These are phyloP conservation scores for Ailurus styani DNA, from an alignment of 2,113 vertebrate genomes.

Conservation along the genomic window DNA sequence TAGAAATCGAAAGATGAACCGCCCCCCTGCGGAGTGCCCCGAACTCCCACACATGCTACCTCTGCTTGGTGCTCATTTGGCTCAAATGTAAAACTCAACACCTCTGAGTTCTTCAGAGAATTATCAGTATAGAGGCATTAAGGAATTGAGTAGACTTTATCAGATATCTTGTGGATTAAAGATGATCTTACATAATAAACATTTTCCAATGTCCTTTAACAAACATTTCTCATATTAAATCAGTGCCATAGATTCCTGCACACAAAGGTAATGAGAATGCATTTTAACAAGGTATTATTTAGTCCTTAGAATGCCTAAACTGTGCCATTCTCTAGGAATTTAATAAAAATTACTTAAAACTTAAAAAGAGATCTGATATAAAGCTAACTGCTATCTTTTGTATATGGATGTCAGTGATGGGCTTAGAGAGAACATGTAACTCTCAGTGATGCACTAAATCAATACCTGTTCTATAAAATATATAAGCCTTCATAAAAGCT, in stretches of 20 bases:
- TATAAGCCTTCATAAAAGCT: background rate
- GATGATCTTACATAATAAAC: background rate
- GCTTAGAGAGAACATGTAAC: background rate
- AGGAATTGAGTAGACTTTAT: background rate
- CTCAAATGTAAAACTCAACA: background rate
- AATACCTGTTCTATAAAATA: background rate
- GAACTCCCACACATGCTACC: rapidly evolving
- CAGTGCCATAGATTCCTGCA: background rate
- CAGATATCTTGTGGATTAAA: background rate
- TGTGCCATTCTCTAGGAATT: background rate
- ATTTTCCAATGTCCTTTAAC: background rate
- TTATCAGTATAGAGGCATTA: background rate
- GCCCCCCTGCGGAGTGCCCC: rapidly evolving
- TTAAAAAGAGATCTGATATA: background rate
- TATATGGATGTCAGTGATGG: background rate
- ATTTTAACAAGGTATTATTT: background rate
- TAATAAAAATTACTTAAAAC: background rate
- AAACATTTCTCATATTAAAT: background rate
- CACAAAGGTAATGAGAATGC: background rate
- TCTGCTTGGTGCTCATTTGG: background rate
- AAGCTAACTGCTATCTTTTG: background rate
- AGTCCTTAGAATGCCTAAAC: background rate
- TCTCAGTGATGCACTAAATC: background rate
- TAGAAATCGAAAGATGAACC: background rate
- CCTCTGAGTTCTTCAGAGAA: background rate